phyloP scores from a whole-genome alignment of 1,140 invertebrate genomes.

The Hermetia illucens region DNA sequence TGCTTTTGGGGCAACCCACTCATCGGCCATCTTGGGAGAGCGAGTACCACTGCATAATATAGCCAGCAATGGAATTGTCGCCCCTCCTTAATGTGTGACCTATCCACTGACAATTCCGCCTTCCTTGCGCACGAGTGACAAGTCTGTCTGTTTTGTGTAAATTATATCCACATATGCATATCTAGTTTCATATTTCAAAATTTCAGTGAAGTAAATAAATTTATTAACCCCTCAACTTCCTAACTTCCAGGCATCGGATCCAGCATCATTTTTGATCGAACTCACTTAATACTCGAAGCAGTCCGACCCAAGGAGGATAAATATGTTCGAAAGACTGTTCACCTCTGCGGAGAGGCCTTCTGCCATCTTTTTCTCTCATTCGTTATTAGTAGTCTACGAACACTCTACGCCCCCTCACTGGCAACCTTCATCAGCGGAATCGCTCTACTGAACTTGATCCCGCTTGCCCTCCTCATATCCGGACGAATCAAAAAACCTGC shows the following conservation, averaged over 20 bases:
- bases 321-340: constrained; percentile 25
- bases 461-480: constrained; percentile 24
- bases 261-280: constrained; percentile 23
- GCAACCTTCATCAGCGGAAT: constrained; percentile 26
- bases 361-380: constrained; percentile 27
- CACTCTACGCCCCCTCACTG: constrained; percentile 24
- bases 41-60: too few relatives aligned
- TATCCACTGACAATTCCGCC: too few relatives aligned
- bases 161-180: too few relatives aligned
- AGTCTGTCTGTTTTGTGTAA: too few relatives aligned
- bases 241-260: constrained; percentile 19
- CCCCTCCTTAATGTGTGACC: too few relatives aligned
- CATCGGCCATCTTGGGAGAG: too few relatives aligned
- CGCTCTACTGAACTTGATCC: constrained; percentile 25
- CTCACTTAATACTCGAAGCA: constrained; percentile 26
- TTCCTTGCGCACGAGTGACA: too few relatives aligned
- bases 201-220: too few relatives aligned
- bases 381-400: constrained; percentile 27
- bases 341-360: constrained; percentile 25
- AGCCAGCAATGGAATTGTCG: too few relatives aligned
- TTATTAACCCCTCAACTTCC: background rate
- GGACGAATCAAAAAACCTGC: constrained; percentile 8
- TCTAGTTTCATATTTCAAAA: too few relatives aligned
- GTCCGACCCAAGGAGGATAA: constrained; percentile 28
- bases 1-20: too few relatives aligned